These are phyloP conservation scores for Parambassis ranga DNA, from an alignment of 2,797 vertebrate species.

Conservation along the genomic window DNA sequence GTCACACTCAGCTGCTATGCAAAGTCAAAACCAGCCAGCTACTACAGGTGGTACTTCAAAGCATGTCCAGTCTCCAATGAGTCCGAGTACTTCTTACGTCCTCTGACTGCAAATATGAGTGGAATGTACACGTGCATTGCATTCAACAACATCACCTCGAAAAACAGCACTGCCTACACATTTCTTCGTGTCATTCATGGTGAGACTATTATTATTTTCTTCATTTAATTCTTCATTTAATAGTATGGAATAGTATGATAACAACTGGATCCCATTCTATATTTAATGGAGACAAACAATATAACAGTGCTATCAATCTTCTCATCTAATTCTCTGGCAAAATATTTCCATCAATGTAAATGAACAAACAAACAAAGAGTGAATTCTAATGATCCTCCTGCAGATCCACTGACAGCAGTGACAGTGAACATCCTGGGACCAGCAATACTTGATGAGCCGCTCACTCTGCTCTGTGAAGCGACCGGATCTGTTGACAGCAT, in stretches of 20 bases:
- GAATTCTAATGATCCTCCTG: background rate
- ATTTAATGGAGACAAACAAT: no score
- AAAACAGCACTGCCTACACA: conserved; percentile 30
- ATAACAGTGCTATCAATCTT: no score
- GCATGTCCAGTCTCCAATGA: conserved; percentile 13
- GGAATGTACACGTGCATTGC: conserved; percentile 59
- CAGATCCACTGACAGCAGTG: conserved; percentile 62
- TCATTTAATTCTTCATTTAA: no score
- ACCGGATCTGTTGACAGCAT: conserved; percentile 37
- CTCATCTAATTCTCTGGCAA: no score
- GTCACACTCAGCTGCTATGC: conserved; percentile 45
- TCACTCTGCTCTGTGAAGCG: conserved; percentile 65
- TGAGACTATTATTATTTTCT: conserved; percentile 39
- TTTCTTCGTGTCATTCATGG: conserved; percentile 50
- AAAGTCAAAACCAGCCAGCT: conserved; percentile 52
- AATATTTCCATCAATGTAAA: no score
- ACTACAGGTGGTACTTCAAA: conserved; percentile 55
- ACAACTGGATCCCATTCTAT: no score
- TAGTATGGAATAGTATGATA: no score
- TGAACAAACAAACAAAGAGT: no score
- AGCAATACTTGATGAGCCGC: conserved; percentile 36
- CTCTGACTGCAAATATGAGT: conserved; percentile 20
- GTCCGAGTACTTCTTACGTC: conserved; percentile 29
- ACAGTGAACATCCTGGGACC: conserved; percentile 13
- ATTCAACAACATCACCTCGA: conserved; percentile 55